Base-by-base conservation (phyloP, 2,113 vertebrate genomes). In the Mesembrinibis cayennensis region DNA sequence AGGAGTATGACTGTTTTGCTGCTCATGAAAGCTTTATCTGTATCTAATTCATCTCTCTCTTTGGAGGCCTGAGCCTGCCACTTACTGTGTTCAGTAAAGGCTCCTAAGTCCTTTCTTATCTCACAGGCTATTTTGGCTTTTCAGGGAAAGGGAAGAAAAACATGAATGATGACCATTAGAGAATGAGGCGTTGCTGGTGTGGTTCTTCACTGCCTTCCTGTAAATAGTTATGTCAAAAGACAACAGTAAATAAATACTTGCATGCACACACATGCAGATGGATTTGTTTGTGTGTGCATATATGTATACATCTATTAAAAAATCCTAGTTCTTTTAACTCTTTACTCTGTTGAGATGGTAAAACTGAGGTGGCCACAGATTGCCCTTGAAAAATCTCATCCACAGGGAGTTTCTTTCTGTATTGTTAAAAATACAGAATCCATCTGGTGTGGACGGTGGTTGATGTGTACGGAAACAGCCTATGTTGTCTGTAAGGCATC, bases 191-290 rank as follows among this genome's bases (percentile, higher is more conserved):
- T 27, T 5, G 5, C 44, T 58, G 45, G 20, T 34, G 15, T 10
- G 10, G 22, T 19, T 50, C 36, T 36, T 66, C 17, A 5, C 29
- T 36, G 26, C 32, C 14, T 50, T 42, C 27, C 17, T 44, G 26
- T 32, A 44, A 34, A 38, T 3, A 18, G 36, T 3, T 38, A 32
- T 19, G 21, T 59, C 25, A 8, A 36, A 56, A 40, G 49, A 56
- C 3, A 0, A 8, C 32, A 61, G 47, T 30, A 25, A 59, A 16
- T 9, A 30, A 77, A 26, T 50, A 20, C 4, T 30, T 29, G 29
- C 10, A 9, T 15, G 13, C 20, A 11, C 21, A 7, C 3, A 23
- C 12, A 17, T 1, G 20, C 9, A 11, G 16, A 6, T 29, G 7
- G 30, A 7, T 67, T 74, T 65, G 1, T 42, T 6, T 77, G 52